These are phyloP conservation scores for Austrolebias charrua DNA, from an alignment of 2,797 vertebrate genomes.

Conservation along the genomic window DNA sequence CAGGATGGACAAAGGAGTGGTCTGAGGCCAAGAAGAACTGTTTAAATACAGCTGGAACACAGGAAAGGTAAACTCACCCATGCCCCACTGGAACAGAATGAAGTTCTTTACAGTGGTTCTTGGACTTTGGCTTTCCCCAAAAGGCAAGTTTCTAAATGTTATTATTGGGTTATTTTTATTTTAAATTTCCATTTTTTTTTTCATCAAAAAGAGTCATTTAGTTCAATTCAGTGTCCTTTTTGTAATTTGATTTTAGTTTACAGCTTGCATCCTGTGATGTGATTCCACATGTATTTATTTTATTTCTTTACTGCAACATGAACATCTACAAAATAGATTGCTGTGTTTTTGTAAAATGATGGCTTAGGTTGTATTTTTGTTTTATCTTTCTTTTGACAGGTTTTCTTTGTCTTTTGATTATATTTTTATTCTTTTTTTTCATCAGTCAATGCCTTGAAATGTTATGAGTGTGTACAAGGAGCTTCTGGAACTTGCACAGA, in stretches of 20 bases:
- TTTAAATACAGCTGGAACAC: background rate
- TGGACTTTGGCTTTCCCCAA: constrained; percentile 45
- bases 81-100: constrained; percentile 31
- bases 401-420: background rate
- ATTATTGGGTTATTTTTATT: background rate
- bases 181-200: too few species aligned
- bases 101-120: constrained; percentile 36
- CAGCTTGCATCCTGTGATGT: background rate
- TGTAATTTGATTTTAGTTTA: background rate
- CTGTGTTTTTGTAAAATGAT: background rate
- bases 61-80: background rate
- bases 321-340: background rate
- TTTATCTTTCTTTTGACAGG: background rate
- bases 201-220: too few species aligned
- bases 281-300: background rate
- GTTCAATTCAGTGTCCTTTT: background rate
- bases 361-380: background rate
- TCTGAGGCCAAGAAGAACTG: background rate
- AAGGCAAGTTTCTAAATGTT: constrained; percentile 46
- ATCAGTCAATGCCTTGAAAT: constrained; percentile 53
- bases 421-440: constrained; percentile 12
- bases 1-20: constrained; percentile 18
- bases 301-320: background rate
- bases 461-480: constrained; percentile 12
- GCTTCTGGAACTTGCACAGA: fast-evolving